Evolutionary conservation across 1,140 invertebrate genomes (phyloP).

Genomic region (Tetramorium alpestre): DNA sequence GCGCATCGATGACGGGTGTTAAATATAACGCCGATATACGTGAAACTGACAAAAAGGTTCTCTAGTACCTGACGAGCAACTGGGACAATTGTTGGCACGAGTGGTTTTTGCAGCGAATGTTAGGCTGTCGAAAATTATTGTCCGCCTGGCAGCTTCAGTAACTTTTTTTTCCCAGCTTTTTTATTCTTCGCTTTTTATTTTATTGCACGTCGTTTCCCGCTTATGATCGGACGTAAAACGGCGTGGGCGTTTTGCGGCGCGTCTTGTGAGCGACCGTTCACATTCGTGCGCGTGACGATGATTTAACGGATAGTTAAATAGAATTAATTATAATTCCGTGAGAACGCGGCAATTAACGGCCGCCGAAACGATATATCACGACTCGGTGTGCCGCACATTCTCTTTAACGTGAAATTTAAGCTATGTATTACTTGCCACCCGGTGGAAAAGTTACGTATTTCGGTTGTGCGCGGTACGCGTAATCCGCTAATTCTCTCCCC

Average conservation of each 20-base stretch:
- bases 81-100: constrained; percentile 45
- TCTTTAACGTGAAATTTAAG: constrained; percentile 50
- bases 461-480: background rate
- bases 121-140: constrained; percentile 44
- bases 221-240: background rate
- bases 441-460: background rate
- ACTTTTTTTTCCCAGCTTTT: constrained; percentile 12
- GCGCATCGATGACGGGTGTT: constrained; percentile 12
- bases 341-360: constrained; percentile 41
- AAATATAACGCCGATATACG: constrained; percentile 35
- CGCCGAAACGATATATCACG: constrained; percentile 34
- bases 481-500: constrained; percentile 22
- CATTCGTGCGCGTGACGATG: background rate
- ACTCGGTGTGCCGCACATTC: constrained; percentile 26
- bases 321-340: constrained; percentile 48
- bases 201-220: background rate
- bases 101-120: constrained; percentile 46
- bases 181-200: background rate
- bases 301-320: constrained; percentile 50
- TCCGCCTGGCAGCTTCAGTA: constrained; percentile 15
- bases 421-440: constrained; percentile 20
- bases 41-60: constrained; percentile 54
- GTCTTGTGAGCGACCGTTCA: background rate
- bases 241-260: background rate
- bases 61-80: constrained; percentile 39